A percentile compares a stretch with the other conserved stretches of the same genome.
Evolutionary conservation across 1,140 invertebrate species (phyloP).

Genomic region (Dreissena rostriformis): DNA sequence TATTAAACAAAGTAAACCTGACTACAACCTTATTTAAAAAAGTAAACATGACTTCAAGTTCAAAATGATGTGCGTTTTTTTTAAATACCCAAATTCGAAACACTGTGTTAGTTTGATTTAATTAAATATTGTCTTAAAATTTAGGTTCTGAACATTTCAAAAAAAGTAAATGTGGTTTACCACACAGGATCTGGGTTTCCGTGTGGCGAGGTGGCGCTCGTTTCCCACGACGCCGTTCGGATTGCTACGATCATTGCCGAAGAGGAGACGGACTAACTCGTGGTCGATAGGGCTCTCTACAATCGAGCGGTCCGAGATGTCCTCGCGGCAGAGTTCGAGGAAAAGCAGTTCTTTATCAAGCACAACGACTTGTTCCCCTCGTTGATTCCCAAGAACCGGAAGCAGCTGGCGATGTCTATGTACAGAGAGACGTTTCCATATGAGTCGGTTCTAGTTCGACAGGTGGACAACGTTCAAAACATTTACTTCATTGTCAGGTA

Average conservation of each 20-base stretch:
- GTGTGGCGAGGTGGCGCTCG: slow-evolving; percentile 79
- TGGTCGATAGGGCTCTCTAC: slow-evolving; percentile 78
- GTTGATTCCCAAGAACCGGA: slow-evolving; percentile 78
- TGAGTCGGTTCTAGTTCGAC: slow-evolving; percentile 71
- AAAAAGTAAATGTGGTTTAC: too few species aligned
- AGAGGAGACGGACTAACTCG: too few species aligned
- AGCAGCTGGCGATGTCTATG: slow-evolving; percentile 79
- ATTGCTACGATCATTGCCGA: slow-evolving; percentile 78
- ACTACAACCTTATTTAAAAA: too few species aligned
- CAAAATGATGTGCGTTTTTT: too few species aligned
- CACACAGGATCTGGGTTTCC: slow-evolving; percentile 75
- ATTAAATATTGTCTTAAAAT: too few species aligned
- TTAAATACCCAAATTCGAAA: too few species aligned
- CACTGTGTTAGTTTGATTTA: too few species aligned
- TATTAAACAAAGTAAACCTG: too few species aligned
- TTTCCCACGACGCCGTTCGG: slow-evolving; percentile 75
- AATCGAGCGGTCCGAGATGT: slow-evolving; percentile 78
- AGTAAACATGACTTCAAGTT: too few species aligned
- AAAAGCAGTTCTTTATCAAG: slow-evolving; percentile 77
- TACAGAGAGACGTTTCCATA: slow-evolving; percentile 76
- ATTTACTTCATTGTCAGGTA: too few species aligned
- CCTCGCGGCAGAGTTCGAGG: slow-evolving; percentile 77
- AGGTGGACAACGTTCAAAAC: too few species aligned
- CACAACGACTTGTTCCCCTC: slow-evolving; percentile 72
- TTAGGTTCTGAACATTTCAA: too few species aligned